phyloP scores from a whole-genome alignment of 2,797 vertebrate species.

The Gymnoscopelus braueri region DNA sequence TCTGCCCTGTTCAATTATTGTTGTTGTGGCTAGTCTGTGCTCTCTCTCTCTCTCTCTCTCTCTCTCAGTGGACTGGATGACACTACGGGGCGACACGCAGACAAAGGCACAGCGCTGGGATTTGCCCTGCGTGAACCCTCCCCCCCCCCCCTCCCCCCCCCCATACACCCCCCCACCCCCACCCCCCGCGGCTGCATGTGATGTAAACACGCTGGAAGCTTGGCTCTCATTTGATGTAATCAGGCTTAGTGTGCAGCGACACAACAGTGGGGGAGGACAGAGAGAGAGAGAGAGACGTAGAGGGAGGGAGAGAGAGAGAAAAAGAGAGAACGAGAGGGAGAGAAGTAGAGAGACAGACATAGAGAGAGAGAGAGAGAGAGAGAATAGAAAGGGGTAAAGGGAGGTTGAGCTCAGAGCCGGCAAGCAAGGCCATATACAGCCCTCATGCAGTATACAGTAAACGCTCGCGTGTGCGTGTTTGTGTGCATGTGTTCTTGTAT shows the following conservation, averaged over 20 bases:
- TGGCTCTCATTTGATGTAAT: slow-evolving; percentile 68
- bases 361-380: slow-evolving; percentile 40
- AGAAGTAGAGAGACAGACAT: slow-evolving; percentile 43
- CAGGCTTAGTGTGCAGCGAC: slow-evolving; percentile 60
- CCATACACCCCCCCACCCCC: not conserved
- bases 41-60: not conserved
- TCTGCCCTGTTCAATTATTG: too few species aligned
- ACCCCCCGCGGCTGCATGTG: slow-evolving; percentile 70
- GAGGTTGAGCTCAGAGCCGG: slow-evolving; percentile 56
- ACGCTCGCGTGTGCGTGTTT: slow-evolving; percentile 36
- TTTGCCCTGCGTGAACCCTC: slow-evolving; percentile 57
- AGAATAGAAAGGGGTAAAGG: slow-evolving; percentile 4
- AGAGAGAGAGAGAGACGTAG: slow-evolving; percentile 16
- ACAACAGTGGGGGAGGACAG: slow-evolving; percentile 35
- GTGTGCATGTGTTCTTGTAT: not conserved
- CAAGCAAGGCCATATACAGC: slow-evolving; percentile 77
- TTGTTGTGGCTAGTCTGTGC: not conserved
- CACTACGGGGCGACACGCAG: slow-evolving; percentile 33
- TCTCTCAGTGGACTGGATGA: slow-evolving; percentile 27
- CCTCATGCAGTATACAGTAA: slow-evolving; percentile 73
- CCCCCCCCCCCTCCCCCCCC: slow-evolving; percentile 59
- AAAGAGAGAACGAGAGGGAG: slow-evolving; percentile 7
- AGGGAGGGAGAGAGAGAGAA: not conserved
- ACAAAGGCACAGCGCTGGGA: slow-evolving; percentile 22
- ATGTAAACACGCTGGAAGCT: slow-evolving; percentile 73